These are phyloP conservation scores for Sinodicranocentrus sp. DNA, from an alignment of 2,888 invertebrate genomes.

Conservation along the genomic window DNA sequence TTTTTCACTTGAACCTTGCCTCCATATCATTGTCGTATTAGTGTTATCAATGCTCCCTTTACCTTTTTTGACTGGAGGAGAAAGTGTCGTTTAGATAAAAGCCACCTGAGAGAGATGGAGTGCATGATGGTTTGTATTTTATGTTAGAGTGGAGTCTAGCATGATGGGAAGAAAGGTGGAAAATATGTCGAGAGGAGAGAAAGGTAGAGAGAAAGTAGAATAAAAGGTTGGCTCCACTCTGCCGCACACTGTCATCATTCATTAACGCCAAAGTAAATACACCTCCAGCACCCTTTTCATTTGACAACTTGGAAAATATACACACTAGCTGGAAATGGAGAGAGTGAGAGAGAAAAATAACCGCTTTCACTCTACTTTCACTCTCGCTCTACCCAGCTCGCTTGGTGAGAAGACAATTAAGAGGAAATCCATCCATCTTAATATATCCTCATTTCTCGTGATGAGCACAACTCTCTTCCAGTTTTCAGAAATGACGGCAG, in stretches of 20 bases:
- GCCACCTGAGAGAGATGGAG: not conserved
- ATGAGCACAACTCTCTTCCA: too few relatives aligned
- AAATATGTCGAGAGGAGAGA: not conserved
- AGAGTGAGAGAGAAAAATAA: too few relatives aligned
- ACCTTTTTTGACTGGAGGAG: not conserved
- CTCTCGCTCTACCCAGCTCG: too few relatives aligned
- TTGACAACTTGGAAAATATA: too few relatives aligned
- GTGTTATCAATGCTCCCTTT: not conserved
- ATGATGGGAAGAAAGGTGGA: not conserved
- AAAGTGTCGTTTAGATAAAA: not conserved
- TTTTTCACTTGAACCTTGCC: not conserved
- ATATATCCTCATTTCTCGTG: too few relatives aligned
- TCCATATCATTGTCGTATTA: not conserved
- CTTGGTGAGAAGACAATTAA: too few relatives aligned
- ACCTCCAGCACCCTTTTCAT: conserved; percentile 10
- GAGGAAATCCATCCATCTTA: too few relatives aligned
- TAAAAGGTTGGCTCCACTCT: conserved; percentile 26
- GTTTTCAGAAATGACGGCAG: too few relatives aligned
- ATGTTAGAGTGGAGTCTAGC: too few relatives aligned
- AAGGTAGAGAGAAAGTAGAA: conserved; percentile 1
- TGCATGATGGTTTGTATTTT: not conserved
- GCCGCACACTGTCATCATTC: conserved; percentile 46
- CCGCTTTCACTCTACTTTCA: too few relatives aligned
- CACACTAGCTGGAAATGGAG: too few relatives aligned
- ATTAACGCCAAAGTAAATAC: conserved; percentile 36